These are phyloP conservation scores for Apostichopus parvimensis DNA, from an alignment of 35 echinoderm and acorn worm species.

Conservation along the genomic window DNA sequence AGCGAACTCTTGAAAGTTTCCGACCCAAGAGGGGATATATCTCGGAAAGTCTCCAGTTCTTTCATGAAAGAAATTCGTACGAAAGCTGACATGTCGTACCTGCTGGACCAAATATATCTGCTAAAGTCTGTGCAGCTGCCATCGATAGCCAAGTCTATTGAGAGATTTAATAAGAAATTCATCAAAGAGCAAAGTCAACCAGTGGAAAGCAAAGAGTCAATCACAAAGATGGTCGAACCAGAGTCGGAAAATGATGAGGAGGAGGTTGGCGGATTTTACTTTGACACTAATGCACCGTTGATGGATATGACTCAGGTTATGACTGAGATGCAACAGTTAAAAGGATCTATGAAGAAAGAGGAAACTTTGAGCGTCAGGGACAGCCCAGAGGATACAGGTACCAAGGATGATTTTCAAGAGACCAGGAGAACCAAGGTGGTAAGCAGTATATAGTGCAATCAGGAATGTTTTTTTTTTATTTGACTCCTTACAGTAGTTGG, in stretches of 20 bases:
- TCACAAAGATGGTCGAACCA: background rate
- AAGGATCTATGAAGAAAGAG: conserved; percentile 14
- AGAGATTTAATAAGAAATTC: conserved; percentile 45
- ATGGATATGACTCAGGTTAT: conserved; percentile 38
- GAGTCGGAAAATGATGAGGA: background rate
- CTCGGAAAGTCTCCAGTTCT: conserved; percentile 21
- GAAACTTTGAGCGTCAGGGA: background rate
- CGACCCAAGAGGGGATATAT: conserved; percentile 2
- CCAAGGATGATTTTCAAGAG: conserved; percentile 3
- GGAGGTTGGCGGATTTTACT: background rate
- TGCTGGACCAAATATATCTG: conserved; percentile 9
- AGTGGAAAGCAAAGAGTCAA: background rate
- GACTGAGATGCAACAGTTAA: conserved; percentile 1
- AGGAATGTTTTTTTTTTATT: too few species aligned
- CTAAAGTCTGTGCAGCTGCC: conserved; percentile 1
- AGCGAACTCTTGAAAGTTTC: background rate
- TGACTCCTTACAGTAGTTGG: too few species aligned
- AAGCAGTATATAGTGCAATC: too few species aligned
- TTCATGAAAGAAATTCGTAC: background rate
- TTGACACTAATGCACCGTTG: conserved; percentile 44
- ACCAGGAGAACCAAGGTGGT: background rate
- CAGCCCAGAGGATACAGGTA: background rate
- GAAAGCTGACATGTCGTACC: background rate
- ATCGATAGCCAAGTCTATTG: background rate
- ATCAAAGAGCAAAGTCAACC: conserved; percentile 17